Base-by-base conservation (phyloP, 1,140 invertebrate species). In the Drosophila gunungcola region DNA sequence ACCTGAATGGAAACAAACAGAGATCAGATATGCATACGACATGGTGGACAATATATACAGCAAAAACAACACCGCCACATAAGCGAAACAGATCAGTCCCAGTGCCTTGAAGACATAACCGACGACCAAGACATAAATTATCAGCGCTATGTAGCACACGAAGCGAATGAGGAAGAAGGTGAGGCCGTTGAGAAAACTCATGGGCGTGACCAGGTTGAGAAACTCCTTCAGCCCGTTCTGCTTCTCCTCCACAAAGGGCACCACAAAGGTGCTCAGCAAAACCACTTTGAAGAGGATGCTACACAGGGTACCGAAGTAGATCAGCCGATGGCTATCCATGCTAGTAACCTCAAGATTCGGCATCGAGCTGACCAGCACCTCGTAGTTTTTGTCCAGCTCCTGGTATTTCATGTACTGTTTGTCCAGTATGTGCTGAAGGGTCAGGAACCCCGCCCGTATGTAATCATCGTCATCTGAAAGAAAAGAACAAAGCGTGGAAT, bases 221-320 rank as follows among this genome's bases (percentile, higher is more conserved):
- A 91, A 92, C 56, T 91, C 91, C 27, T 79, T 91, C 1, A 92
- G 38, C 1, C 92, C 92, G 72, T 91, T 85, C 51, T 91, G 89
- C 45, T 92, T 92, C 62, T 92, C 92, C 60, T 92, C 91, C 0
- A 92, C 91, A 41, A 91, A 65, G 3, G 91, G 90, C 21, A 91
- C 85, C 4, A 92, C 57, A 57, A 91, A 90, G 9, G 89, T 92
- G 27, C 73, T 78, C 4, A 91, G 53, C 48, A 92, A n/a, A 7
- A 91, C 27, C 2, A 91, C 61, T 51, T 46, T 78, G 16, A 91
- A 88, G 3, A 92, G 42, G 38, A 92, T 46, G 43, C 73, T 73
- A 29, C 73, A 84, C 4, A 92, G 27, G 29, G 75, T 69, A 6
- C 90, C 91, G 25, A 88, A 91, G 38, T 74, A 62, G 4, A 55